Evolutionary conservation across 2,797 vertebrate genomes (phyloP), one percentile per base, ranked within the genome.

Genomic region (Crenichthys baileyi): DNA sequence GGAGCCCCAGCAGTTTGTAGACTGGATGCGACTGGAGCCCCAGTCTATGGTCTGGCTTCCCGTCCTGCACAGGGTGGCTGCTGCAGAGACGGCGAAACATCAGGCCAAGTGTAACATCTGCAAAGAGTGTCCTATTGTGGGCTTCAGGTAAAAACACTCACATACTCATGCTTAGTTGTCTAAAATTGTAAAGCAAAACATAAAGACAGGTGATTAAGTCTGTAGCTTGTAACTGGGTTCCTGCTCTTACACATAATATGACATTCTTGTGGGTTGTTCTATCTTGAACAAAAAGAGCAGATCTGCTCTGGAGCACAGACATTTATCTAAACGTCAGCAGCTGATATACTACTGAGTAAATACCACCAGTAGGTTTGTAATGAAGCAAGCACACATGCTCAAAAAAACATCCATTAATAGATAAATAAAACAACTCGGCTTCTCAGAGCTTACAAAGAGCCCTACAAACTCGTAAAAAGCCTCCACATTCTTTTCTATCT

Each of bases 41-140:
- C 98, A 98, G 92, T 99, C 98, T 13, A 97, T 99, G 97, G 98
- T 99, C 5, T 99, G 98, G 98, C 94, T 99, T n/a, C 98, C 98
- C 0, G 97, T 99, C 72, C 94, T 99, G 70, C 98, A 99, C 89
- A 92, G 98, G 0, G 98, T 99, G 71, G 98, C 98, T 22, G 97
- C 98, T 0, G 96, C 98, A 0, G 98, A 99, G 93, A 99, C 98
- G 0, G 98, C 98, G 4, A 99, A 99, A 79, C 98, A 99, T 92
- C 98, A 99, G 90, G 98, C 98, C 87, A 99, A 99, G 87, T 99
- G 98, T 85, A 99, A 98, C 94, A 99, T 99, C 95, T 99, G 98
- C 90, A 99, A 99, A 86, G 97, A 99, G 85, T 99, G 97, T 91
- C 98, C 98, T 0, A 99, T 99, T 58, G 97, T 99, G 8, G 98